Evolutionary conservation across 2,888 invertebrate species (phyloP).

Genomic region (Prenolepis imparis): DNA sequence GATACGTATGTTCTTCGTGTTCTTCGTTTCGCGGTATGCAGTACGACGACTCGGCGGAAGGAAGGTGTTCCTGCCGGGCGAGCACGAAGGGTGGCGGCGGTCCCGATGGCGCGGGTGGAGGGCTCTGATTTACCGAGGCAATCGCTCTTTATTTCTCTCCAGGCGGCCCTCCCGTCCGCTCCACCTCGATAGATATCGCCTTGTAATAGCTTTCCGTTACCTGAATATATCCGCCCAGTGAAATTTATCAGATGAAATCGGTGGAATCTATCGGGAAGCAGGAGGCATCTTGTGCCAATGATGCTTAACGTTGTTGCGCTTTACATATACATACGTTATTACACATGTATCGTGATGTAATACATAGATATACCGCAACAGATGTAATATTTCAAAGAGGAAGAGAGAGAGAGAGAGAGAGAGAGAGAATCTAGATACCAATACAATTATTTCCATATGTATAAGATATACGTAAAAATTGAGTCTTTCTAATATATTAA

Average conservation of each 20-base stretch:
- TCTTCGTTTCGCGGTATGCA: constrained; percentile 76
- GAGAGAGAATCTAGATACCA: not conserved
- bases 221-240: constrained; percentile 82
- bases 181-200: constrained; percentile 85
- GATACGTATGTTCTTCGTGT: constrained; percentile 84
- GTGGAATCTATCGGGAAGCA: constrained; percentile 32
- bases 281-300: constrained; percentile 42
- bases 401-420: not conserved
- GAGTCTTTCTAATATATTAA: not conserved
- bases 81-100: constrained; percentile 64
- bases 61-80: constrained; percentile 66
- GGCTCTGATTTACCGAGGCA: constrained; percentile 86
- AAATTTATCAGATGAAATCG: constrained; percentile 78
- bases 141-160: constrained; percentile 87
- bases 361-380: not conserved
- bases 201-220: constrained; percentile 86
- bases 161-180: constrained; percentile 85
- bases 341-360: not conserved
- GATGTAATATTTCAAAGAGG: not conserved
- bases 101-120: constrained; percentile 65
- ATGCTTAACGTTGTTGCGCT: constrained; percentile 37
- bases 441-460: not conserved
- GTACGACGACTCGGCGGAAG: constrained; percentile 68
- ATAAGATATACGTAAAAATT: not conserved
- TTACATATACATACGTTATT: constrained; percentile 18